phyloP scores from a whole-genome alignment of 2,888 invertebrate genomes.

The Drosophila borealis region DNA sequence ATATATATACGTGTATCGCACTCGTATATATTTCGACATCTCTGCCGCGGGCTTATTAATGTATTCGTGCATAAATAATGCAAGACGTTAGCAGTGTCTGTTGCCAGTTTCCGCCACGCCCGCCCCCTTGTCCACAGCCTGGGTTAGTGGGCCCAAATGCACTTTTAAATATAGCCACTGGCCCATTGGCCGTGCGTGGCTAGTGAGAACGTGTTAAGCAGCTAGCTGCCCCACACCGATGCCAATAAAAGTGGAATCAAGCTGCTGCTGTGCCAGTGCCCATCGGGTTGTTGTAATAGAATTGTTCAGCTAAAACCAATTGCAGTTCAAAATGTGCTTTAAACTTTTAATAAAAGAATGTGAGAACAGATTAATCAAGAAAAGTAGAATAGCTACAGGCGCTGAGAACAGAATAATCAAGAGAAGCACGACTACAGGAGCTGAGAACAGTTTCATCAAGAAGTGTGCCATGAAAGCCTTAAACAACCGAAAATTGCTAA shows the following conservation, averaged over 20 bases:
- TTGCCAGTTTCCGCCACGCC: conserved; percentile 8
- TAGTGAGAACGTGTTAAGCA: conserved; percentile 37
- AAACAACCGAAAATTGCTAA: no score
- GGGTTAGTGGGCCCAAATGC: conserved; percentile 48
- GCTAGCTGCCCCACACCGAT: conserved; percentile 6
- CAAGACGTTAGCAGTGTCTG: conserved; percentile 16
- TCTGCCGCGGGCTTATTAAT: conserved; percentile 57
- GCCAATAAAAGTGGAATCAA: conserved; percentile 12
- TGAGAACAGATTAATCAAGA: background rate
- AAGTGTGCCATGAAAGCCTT: background rate
- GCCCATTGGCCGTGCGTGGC: conserved; percentile 42
- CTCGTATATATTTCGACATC: conserved; percentile 44
- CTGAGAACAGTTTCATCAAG: no score
- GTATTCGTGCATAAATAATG: conserved; percentile 67
- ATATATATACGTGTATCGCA: conserved; percentile 1
- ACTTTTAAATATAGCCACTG: conserved; percentile 57
- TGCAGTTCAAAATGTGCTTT: conserved; percentile 7
- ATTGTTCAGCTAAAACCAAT: conserved; percentile 28
- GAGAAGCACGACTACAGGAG: no score
- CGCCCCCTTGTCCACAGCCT: background rate
- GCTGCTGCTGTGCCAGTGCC: conserved; percentile 10
- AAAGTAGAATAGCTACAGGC: background rate
- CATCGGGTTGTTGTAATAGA: conserved; percentile 30
- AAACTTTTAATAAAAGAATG: background rate
- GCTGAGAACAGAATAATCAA: conserved; percentile 2